Conservation (phyloP, 2,888 invertebrate genomes). For the Mimumesa dahlbomi region DNA sequence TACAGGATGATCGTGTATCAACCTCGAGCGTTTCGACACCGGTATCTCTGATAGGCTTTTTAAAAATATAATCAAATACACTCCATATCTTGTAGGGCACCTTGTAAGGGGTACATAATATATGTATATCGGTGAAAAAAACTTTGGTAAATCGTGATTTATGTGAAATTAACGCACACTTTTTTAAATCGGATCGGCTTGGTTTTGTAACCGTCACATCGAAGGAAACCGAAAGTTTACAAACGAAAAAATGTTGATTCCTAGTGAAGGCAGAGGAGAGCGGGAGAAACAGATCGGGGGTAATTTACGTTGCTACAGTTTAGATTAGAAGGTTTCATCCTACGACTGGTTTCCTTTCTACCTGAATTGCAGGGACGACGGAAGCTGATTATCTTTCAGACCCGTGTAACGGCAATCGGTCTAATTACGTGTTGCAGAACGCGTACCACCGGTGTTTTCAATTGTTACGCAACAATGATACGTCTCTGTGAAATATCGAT, state of each 20-base stretch:
- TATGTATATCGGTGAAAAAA: too few relatives aligned
- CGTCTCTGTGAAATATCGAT: too few relatives aligned
- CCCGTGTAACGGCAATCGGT: constrained; percentile 2
- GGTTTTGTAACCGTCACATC: too few relatives aligned
- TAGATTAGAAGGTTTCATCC: constrained; percentile 40
- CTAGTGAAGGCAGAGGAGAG: constrained; percentile 4
- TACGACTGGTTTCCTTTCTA: constrained; percentile 33
- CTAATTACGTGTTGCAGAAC: constrained; percentile 40
- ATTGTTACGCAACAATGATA: too few relatives aligned
- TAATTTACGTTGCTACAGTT: constrained; percentile 53
- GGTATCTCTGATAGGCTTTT: too few relatives aligned
- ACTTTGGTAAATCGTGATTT: too few relatives aligned
- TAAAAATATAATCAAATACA: too few relatives aligned
- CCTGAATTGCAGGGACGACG: constrained; percentile 28
- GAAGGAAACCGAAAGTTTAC: neutral
- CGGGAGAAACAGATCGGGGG: constrained; percentile 13
- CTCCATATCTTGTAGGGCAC: too few relatives aligned
- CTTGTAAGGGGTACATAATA: too few relatives aligned
- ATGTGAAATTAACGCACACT: too few relatives aligned
- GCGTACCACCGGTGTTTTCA: too few relatives aligned
- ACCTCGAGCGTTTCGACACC: neutral
- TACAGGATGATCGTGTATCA: neutral
- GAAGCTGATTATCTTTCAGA: constrained; percentile 47
- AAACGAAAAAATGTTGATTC: neutral
- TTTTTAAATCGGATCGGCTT: too few relatives aligned